Conservation (phyloP, 2,888 invertebrate species). For the Nymphalis urticae region DNA sequence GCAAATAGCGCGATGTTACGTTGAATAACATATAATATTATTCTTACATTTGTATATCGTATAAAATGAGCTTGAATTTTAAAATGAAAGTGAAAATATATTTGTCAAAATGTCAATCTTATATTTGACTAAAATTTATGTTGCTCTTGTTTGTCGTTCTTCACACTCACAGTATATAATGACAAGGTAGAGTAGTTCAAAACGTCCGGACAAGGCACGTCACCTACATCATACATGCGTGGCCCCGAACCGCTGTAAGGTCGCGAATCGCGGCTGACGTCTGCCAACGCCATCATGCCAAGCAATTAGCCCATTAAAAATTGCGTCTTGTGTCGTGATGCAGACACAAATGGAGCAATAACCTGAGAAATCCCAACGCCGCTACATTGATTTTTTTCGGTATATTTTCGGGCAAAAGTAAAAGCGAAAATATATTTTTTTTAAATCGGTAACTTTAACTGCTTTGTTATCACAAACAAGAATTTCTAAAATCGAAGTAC, state of each 20-base stretch:
- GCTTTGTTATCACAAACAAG: no score
- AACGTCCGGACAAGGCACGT: conserved; percentile 48
- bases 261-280: conserved; percentile 69
- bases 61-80: not conserved
- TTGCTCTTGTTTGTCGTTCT: not conserved
- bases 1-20: conserved; percentile 34
- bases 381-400: not conserved
- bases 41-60: not conserved
- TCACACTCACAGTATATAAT: not conserved
- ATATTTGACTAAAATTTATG: not conserved
- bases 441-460: no score
- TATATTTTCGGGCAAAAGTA: no score
- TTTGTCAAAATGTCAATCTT: not conserved
- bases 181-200: conserved; percentile 30
- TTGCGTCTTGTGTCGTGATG: conserved; percentile 62
- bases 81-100: not conserved
- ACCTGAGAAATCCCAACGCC: conserved; percentile 50
- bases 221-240: conserved; percentile 55
- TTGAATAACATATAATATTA: conserved; percentile 17
- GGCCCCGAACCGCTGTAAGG: conserved; percentile 76
- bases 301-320: conserved; percentile 79
- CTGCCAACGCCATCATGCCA: conserved; percentile 79
- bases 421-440: not conserved
- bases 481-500: no score
- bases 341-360: conserved; percentile 66